phyloP scores from a whole-genome alignment of 2,797 vertebrate genomes.

The Tiaroga cobitis region DNA sequence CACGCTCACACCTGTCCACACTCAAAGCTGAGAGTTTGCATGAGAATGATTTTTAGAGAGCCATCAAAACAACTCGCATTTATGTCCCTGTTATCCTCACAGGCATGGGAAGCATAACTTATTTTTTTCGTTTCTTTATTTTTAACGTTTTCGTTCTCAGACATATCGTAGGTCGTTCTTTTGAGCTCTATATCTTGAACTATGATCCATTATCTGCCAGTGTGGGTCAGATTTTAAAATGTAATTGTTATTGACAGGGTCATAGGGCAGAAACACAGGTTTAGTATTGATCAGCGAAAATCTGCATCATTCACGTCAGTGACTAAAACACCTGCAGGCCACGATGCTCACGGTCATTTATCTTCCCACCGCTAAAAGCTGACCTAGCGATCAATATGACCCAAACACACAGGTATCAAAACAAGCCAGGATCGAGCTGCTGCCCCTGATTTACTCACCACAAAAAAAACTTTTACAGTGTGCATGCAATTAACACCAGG shows the following conservation, averaged over 20 bases:
- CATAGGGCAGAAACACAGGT: slow-evolving; percentile 49
- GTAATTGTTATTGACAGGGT: slow-evolving; percentile 55
- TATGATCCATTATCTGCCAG: slow-evolving; percentile 24
- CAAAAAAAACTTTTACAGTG: slow-evolving; percentile 32
- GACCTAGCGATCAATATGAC: slow-evolving; percentile 55
- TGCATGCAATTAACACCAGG: slow-evolving; percentile 29
- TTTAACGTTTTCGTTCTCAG: neutral
- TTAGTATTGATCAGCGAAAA: slow-evolving; percentile 57
- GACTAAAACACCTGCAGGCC: slow-evolving; percentile 50
- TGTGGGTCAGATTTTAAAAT: slow-evolving; percentile 45
- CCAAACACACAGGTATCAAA: slow-evolving; percentile 38
- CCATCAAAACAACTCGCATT: slow-evolving; percentile 28
- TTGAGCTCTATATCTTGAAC: neutral
- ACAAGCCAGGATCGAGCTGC: slow-evolving; percentile 31
- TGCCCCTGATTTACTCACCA: slow-evolving; percentile 39
- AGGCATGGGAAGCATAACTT: neutral
- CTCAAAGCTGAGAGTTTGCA: slow-evolving; percentile 37
- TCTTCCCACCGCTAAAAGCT: slow-evolving; percentile 58
- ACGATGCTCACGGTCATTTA: slow-evolving; percentile 50
- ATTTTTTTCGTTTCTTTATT: no score
- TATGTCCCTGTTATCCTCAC: neutral
- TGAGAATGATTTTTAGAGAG: slow-evolving; percentile 30
- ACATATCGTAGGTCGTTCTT: neutral
- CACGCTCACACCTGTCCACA: slow-evolving; percentile 33
- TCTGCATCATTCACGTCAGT: slow-evolving; percentile 61